Evolutionary conservation across 2,113 vertebrate species (phyloP).

Genomic region (Dipodomys merriami): DNA sequence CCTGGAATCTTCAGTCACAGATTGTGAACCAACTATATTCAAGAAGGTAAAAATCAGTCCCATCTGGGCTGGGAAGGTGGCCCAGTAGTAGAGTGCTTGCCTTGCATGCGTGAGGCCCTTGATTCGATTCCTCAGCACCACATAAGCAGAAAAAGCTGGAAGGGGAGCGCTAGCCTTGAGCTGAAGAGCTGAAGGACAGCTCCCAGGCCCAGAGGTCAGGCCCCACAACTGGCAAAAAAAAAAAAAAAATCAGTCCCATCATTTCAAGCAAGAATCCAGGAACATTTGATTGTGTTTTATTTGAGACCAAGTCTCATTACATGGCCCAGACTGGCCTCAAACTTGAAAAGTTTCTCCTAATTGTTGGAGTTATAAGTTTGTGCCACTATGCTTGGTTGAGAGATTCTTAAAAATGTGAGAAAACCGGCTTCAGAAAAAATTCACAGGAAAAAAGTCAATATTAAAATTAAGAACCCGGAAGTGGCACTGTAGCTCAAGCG

Average conservation of each 20-base stretch:
- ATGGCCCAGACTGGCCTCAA: not conserved
- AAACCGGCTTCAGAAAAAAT: not conserved
- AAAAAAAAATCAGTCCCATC: not conserved
- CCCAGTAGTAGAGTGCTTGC: no score
- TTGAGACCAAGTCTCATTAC: not conserved
- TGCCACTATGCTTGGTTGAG: not conserved
- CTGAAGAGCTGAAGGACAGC: no score
- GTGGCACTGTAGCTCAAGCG: no score
- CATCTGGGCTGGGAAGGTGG: no score
- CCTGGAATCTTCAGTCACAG: not conserved
- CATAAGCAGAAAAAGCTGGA: no score
- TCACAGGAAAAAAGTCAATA: not conserved
- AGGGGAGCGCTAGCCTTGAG: no score
- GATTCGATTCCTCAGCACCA: no score
- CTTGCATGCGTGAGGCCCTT: no score
- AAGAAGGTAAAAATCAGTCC: not conserved
- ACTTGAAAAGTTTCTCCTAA: not conserved
- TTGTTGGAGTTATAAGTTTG: not conserved
- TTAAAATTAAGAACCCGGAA: slow-evolving; percentile 6
- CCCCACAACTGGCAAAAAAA: no score
- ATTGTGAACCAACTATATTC: not conserved
- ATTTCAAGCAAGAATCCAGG: not conserved
- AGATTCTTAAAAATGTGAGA: not conserved
- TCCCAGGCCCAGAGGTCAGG: no score
- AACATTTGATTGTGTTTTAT: not conserved